Base-by-base conservation (phyloP, 2,888 invertebrate genomes). In the Hypomecis atomaria region DNA sequence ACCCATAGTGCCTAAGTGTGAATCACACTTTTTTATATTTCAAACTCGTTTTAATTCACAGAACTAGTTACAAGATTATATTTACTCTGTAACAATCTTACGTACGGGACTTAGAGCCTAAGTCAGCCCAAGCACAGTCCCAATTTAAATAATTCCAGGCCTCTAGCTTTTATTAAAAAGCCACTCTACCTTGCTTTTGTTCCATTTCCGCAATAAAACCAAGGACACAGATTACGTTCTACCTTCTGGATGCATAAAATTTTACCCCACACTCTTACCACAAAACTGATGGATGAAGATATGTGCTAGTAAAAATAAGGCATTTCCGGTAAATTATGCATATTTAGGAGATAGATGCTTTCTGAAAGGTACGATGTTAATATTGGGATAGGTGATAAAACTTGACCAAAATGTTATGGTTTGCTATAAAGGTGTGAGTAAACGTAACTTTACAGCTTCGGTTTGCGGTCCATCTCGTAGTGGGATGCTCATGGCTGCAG, bases 191-290 rank as follows among this genome's bases (percentile, higher is more conserved):
- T 65, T 61, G 38, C 43, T 61, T 57, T 36, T 9, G 44, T 56
- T 61, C 57, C 11, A 65, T 57, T 55, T 11, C 60, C 59, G 62
- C 64, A 52, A 59, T 76, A 81, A 78, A 83, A 83, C 83, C 78
- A 82, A 79, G 75, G 75, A 77, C 78, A 77, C 72, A 79, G 78
- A 78, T 78, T 79, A 82, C 74, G 71, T 69, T 66, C 66, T 66
- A 70, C 62, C 7, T 47, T 69, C 63, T 72, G 75, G 69, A 78
- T 74, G 71, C 74, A 78, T 77, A 78, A 79, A 79, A 79, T 80
- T 78, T 81, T 76, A 79, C 76, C 74, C 67, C 60, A 70, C 73
- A 70, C 66, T 76, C 75, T 75, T 74, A 75, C 75, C 68, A 65
- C 66, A 73, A 78, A 72, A 65, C 49, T 67, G 61, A 57, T 61